Evolutionary conservation across 2,113 vertebrate genomes (phyloP).

Genomic region (Lepisosteus oculatus): DNA sequence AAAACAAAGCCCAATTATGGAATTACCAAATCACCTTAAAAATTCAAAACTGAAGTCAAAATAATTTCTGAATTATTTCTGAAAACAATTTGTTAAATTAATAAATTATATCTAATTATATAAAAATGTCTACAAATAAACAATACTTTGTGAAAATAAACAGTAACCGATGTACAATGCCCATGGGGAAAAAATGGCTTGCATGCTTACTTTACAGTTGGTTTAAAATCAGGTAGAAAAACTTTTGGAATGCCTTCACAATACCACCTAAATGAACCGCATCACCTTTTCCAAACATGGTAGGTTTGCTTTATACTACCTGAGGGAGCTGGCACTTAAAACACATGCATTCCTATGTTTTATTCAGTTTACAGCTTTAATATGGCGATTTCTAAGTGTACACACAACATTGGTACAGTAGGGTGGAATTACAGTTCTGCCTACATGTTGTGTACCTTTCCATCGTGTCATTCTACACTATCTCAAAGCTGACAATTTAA

Average conservation of each 20-base stretch:
- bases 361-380: constrained; percentile 46
- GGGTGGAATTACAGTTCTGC: constrained; percentile 32
- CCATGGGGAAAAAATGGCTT: constrained; percentile 28
- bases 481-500: constrained; percentile 77
- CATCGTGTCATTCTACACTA: constrained; percentile 65
- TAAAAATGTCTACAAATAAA: too few relatives aligned
- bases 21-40: too few relatives aligned
- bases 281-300: constrained; percentile 47
- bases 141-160: too few relatives aligned
- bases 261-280: constrained; percentile 43
- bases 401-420: constrained; percentile 35
- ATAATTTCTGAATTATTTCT: too few relatives aligned
- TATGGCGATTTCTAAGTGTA: constrained; percentile 47
- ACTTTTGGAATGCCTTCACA: constrained; percentile 22
- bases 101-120: too few relatives aligned
- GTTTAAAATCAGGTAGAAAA: constrained; percentile 14
- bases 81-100: too few relatives aligned
- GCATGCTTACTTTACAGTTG: constrained; percentile 44
- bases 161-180: constrained; percentile 1
- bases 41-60: too few relatives aligned
- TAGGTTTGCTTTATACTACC: constrained; percentile 47
- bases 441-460: constrained; percentile 58
- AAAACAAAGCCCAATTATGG: too few relatives aligned
- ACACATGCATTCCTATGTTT: constrained; percentile 38
- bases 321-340: constrained; percentile 49